These are phyloP conservation scores for Apostichopus californicus DNA, from an alignment of 35 echinoderm and acorn worm genomes.

Conservation along the genomic window DNA sequence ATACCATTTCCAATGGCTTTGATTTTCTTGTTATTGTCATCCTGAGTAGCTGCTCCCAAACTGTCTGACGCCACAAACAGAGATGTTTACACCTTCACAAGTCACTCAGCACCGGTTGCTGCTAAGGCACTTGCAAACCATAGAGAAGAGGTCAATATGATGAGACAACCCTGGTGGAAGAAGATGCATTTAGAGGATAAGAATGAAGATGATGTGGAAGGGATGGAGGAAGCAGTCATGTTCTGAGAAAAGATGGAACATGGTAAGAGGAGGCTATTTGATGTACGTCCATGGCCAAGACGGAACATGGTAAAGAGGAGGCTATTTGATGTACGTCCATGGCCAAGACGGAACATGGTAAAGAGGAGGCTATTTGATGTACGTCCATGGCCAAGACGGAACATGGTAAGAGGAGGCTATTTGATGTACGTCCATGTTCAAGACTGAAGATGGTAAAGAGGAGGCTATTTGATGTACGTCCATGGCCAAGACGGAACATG, in stretches of 20 bases:
- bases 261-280: too few species aligned
- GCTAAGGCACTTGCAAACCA: slow-evolving; percentile 92
- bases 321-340: neutral
- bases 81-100: slow-evolving; percentile 85
- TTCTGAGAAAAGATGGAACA: neutral
- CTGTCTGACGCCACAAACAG: slow-evolving; percentile 71
- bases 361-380: too few species aligned
- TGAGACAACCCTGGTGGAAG: slow-evolving; percentile 97
- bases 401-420: too few species aligned
- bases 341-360: too few species aligned
- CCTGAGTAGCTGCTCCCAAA: slow-evolving; percentile 83
- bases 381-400: neutral
- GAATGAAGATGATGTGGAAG: slow-evolving; percentile 74
- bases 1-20: too few species aligned
- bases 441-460: too few species aligned
- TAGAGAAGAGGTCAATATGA: slow-evolving; percentile 62
- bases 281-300: neutral
- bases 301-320: too few species aligned
- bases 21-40: neutral
- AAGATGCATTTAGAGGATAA: slow-evolving; percentile 90
- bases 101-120: slow-evolving; percentile 85
- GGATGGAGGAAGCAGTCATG: slow-evolving; percentile 52
- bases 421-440: neutral
- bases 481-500: neutral
- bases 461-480: too few species aligned